Base-by-base conservation (phyloP, 2,113 vertebrate genomes). In the Cololabis saira region DNA sequence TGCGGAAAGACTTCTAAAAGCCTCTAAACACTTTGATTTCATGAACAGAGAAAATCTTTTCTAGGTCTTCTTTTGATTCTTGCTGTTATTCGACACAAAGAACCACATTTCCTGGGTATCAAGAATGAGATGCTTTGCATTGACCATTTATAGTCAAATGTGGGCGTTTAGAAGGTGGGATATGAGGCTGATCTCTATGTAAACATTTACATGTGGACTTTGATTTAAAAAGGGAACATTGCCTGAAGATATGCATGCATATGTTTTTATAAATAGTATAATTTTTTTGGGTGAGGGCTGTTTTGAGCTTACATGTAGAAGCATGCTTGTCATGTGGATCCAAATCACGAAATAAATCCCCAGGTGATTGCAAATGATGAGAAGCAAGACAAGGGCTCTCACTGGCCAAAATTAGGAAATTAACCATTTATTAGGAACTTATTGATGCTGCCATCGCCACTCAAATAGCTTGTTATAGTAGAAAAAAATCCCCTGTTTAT, bases 31-130 rank as follows among this genome's bases (percentile, higher is more conserved):
- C 40, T 18, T 41, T 19, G 47, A 37, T 30, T 50, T 21, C 48
- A 5, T 24, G 4, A 6, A 17, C 48, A 52, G n/a, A 47, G n/a
- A 17, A 37, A 11, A 10, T n/a, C 18, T 47, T 10, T 12, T n/a
- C 17, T 47, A 18, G 45, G 9, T 15, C 45, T 47, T 18, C 17
- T 45, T 8, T 17, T 47, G n/a, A 17, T 18, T 16, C 2, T 14
- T 64, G 17, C 40, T 10, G 42, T 22, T n/a, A 40, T n/a, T 44
- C 22, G 5, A 8, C 41, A 54, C 15, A n/a, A 54, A 14, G 3
- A 19, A 52, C 50, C 41, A 41, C 50, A 64, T 44, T 53, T 54
- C 52, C 40, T 27, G 27, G 24, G 41, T 37, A n/a, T 14, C 37
- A 17, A 52, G 4, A 24, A 37, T 37, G 33, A 42, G 17, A 18